Evolutionary conservation across 2,888 invertebrate species (phyloP).

Genomic region (Bibio marci): DNA sequence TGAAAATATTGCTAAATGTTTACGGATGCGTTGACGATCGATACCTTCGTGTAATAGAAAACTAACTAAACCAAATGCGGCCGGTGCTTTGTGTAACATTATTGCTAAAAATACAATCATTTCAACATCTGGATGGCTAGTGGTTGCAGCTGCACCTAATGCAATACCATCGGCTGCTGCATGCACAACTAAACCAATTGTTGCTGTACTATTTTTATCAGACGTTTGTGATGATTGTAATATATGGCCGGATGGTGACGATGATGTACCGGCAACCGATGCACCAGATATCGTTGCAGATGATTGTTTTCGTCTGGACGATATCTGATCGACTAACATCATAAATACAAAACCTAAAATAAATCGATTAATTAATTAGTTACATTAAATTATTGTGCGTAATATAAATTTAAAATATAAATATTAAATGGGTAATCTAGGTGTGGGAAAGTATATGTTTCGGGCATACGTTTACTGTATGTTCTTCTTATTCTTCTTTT

Average conservation of each 20-base stretch:
- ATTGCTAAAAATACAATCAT: conserved; percentile 96
- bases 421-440: too few species aligned
- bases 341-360: conserved; percentile 80
- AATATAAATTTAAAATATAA: not conserved
- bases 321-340: conserved; percentile 83
- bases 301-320: conserved; percentile 29
- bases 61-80: conserved; percentile 96
- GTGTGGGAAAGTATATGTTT: too few species aligned
- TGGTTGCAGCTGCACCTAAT: conserved; percentile 93
- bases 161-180: conserved; percentile 98
- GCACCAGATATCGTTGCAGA: too few species aligned
- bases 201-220: conserved; percentile 77
- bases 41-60: conserved; percentile 90
- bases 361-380: conserved; percentile 1
- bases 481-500: too few species aligned
- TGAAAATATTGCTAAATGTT: conserved; percentile 83
- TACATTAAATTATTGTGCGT: conserved; percentile 6
- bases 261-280: not conserved
- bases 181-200: conserved; percentile 92
- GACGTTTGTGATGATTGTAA: conserved; percentile 12
- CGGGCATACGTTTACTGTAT: too few species aligned
- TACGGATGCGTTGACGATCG: conserved; percentile 64
- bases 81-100: conserved; percentile 98
- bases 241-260: too few species aligned
- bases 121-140: conserved; percentile 90